Evolutionary conservation across 1,140 invertebrate genomes (phyloP).

Genomic region (Papilio dardanus): DNA sequence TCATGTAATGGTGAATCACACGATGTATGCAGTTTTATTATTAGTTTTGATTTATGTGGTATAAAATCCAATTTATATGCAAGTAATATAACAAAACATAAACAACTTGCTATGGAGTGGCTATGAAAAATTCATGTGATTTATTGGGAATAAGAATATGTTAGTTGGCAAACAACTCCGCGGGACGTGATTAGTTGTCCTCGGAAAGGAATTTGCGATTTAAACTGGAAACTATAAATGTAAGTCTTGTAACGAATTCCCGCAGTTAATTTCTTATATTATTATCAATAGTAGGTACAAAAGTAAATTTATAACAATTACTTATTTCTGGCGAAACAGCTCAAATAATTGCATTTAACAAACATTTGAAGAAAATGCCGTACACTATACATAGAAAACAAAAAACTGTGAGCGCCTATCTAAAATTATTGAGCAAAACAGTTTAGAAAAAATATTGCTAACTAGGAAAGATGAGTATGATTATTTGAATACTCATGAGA

Average conservation of each 20-base stretch:
- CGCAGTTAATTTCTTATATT: background rate
- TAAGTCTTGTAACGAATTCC: background rate
- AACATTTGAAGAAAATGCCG: background rate
- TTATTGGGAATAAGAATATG: slow-evolving; percentile 48
- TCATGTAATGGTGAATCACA: background rate
- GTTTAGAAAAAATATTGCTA: background rate
- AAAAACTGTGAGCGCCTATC: background rate
- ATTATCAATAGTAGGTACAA: background rate
- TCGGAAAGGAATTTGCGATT: background rate
- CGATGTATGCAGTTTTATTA: slow-evolving; percentile 38
- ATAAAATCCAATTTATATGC: slow-evolving; percentile 64
- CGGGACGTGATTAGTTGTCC: slow-evolving; percentile 44
- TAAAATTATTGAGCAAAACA: background rate
- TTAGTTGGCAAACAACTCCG: slow-evolving; percentile 44
- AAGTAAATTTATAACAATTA: background rate
- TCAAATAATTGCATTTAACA: no score
- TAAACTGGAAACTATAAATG: background rate
- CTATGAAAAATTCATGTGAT: slow-evolving; percentile 60
- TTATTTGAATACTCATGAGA: background rate
- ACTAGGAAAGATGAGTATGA: background rate
- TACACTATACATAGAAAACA: background rate
- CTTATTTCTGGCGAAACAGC: no score
- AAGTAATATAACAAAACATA: slow-evolving; percentile 50
- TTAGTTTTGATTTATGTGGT: slow-evolving; percentile 39
- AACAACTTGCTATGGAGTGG: slow-evolving; percentile 49